Evolutionary conservation across 2,797 vertebrate species (phyloP).

Genomic region (Hozukius guyotensis): DNA sequence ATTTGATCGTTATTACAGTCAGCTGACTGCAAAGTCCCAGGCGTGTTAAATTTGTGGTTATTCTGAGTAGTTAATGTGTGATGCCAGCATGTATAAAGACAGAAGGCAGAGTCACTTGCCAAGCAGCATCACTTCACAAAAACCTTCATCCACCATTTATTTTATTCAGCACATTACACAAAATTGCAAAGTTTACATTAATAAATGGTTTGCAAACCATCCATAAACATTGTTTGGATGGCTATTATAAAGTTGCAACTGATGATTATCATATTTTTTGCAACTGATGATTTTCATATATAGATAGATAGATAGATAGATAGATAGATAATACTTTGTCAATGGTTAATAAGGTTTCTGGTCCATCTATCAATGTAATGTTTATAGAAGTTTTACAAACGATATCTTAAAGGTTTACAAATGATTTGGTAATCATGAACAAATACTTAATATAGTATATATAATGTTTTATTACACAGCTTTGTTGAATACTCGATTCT

Average conservation of each 20-base stretch:
- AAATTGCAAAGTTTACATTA: neutral
- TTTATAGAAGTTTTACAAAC: too few species aligned
- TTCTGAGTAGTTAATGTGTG: slow-evolving; percentile 41
- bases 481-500: too few species aligned
- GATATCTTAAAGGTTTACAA: too few species aligned
- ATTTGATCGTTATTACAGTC: slow-evolving; percentile 12
- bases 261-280: too few species aligned
- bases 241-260: neutral
- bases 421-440: too few species aligned
- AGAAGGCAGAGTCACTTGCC: slow-evolving; percentile 31
- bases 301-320: too few species aligned
- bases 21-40: slow-evolving; percentile 21
- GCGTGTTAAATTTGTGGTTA: slow-evolving; percentile 37
- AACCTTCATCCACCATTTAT: slow-evolving; percentile 26
- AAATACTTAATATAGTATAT: too few species aligned
- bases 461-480: too few species aligned
- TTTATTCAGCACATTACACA: slow-evolving; percentile 19
- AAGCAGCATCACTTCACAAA: slow-evolving; percentile 25
- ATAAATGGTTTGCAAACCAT: neutral
- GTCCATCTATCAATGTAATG: too few species aligned
- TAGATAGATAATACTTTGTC: neutral
- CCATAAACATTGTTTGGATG: too few species aligned
- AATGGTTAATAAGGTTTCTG: neutral
- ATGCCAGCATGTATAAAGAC: slow-evolving; percentile 44
- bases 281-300: fast-evolving